A percentile compares a stretch with the other conserved stretches of the same genome.
These are phyloP conservation scores for Araneus ventricosus DNA, from an alignment of 1,140 invertebrate genomes.

Conservation along the genomic window DNA sequence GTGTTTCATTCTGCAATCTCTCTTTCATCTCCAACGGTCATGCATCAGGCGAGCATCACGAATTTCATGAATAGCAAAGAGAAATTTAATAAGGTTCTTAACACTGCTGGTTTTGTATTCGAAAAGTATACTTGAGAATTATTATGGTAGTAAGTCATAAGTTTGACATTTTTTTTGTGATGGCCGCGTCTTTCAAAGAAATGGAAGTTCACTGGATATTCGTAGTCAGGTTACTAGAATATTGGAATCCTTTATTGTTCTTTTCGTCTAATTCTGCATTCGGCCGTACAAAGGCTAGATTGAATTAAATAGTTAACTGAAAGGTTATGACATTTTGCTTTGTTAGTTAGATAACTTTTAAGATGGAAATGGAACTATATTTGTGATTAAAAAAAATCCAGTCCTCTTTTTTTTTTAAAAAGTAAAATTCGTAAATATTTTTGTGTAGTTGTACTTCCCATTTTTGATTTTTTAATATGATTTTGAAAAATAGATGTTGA, in stretches of 20 bases:
- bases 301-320: not conserved
- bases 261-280: not conserved
- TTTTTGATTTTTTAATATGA: no score
- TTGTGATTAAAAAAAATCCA: no score
- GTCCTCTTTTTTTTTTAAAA: no score
- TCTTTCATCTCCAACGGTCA: not conserved
- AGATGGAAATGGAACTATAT: no score
- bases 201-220: not conserved
- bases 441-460: no score
- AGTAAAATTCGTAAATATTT: no score
- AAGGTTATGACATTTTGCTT: not conserved
- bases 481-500: no score
- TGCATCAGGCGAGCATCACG: not conserved
- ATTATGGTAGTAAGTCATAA: not conserved
- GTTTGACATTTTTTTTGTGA: not conserved
- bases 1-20: not conserved
- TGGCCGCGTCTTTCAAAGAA: not conserved
- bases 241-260: not conserved
- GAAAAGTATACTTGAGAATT: constrained; percentile 1
- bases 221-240: not conserved
- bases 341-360: no score
- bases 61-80: constrained; percentile 12
- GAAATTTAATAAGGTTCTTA: constrained; percentile 27
- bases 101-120: constrained; percentile 4
- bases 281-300: not conserved